Conservation (phyloP, 2,113 vertebrate species). For the Benitochromis conjunctus region DNA sequence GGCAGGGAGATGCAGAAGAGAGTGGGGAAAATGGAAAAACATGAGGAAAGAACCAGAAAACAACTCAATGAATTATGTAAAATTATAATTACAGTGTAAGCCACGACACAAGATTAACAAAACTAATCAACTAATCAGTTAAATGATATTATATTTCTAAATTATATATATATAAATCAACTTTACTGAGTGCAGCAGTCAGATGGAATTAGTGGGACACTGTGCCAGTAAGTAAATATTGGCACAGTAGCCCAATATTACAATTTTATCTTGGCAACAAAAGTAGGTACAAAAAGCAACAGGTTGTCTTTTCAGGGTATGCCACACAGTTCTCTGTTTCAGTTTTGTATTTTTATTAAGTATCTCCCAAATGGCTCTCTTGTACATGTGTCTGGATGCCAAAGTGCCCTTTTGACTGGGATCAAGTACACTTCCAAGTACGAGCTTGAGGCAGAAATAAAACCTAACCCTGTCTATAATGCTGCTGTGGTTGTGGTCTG, state of each 20-base stretch:
- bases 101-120: not conserved
- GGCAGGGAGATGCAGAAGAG: not conserved
- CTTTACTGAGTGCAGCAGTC: not conserved
- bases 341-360: not conserved
- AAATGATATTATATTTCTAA: not conserved
- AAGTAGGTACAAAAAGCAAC: not conserved
- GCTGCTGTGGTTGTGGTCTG: not conserved
- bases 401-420: not conserved
- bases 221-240: not conserved
- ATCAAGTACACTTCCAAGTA: not conserved
- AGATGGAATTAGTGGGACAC: not conserved
- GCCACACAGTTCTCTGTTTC: not conserved
- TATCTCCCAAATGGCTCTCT: not conserved
- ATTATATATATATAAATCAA: not conserved
- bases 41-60: not conserved
- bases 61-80: rapidly evolving
- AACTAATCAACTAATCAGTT: not conserved
- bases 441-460: not conserved
- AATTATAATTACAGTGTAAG: not conserved
- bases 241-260: rapidly evolving
- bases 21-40: not conserved
- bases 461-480: not conserved
- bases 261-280: not conserved
- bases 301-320: not conserved
- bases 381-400: not conserved